Percentiles rank a stretch among this genome's conserved stretches.
Conservation (phyloP, 2,888 invertebrate species). For the Rosalia funebris region DNA sequence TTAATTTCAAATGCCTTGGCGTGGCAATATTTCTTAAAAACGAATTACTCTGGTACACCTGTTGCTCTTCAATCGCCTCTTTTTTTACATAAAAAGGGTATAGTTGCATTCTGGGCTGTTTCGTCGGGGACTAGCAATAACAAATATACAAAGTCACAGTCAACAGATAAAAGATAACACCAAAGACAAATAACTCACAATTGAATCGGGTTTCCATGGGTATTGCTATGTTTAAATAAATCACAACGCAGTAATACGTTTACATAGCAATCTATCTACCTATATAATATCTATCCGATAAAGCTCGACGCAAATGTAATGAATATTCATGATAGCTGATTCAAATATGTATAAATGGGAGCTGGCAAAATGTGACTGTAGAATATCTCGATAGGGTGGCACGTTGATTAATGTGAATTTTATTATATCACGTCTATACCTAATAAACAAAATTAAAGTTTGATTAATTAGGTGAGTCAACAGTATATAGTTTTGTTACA, state of each 20-base stretch:
- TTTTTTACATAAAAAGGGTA: slow-evolving; percentile 14
- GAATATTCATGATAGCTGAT: neutral
- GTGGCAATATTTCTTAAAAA: too few species aligned
- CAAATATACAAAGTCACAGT: slow-evolving; percentile 39
- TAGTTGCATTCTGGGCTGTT: slow-evolving; percentile 32
- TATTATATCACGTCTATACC: too few species aligned
- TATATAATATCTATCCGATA: slow-evolving; percentile 3
- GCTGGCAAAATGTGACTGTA: too few species aligned
- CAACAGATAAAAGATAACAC: slow-evolving; percentile 55
- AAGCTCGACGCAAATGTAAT: neutral
- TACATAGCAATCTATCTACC: slow-evolving; percentile 12
- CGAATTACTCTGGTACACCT: too few species aligned
- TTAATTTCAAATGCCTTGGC: too few species aligned
- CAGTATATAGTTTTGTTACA: too few species aligned
- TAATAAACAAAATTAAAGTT: too few species aligned
- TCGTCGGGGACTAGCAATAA: slow-evolving; percentile 33
- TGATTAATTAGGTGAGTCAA: too few species aligned
- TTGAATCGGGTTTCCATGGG: slow-evolving; percentile 60
- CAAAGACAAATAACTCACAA: slow-evolving; percentile 62
- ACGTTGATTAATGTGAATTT: too few species aligned
- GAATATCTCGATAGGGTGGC: too few species aligned
- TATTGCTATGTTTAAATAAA: slow-evolving; percentile 60
- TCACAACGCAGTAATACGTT: slow-evolving; percentile 55
- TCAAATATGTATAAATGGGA: neutral
- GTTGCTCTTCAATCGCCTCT: neutral